Percentiles rank a stretch among this genome's conserved stretches.
phyloP scores from a whole-genome alignment of 2,888 invertebrate species.

The Andricus quercusramuli region DNA sequence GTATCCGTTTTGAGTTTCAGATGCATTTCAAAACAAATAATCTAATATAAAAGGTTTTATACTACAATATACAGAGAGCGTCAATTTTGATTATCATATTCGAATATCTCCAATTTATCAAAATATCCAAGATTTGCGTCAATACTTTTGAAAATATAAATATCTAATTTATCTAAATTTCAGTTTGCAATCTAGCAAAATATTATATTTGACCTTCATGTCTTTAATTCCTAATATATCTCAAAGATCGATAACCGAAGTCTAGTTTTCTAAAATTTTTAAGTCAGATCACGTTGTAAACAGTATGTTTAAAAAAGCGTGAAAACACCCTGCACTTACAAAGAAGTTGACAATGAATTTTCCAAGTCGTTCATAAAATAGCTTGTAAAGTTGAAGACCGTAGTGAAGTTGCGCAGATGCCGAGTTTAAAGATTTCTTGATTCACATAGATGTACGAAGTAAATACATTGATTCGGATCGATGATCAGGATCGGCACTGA shows the following conservation, averaged over 20 bases:
- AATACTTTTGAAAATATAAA: constrained; percentile 1
- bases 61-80: not conserved
- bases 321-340: not conserved
- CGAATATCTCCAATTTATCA: not conserved
- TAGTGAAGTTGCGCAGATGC: not conserved
- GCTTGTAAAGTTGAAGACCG: not conserved
- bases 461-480: not conserved
- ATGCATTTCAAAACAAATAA: not conserved
- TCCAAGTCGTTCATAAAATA: not conserved
- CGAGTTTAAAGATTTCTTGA: not conserved
- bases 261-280: not conserved
- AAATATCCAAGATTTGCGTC: not conserved
- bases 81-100: not conserved
- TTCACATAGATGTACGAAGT: not conserved
- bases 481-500: not conserved
- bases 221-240: not conserved
- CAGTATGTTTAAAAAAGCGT: not conserved
- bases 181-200: not conserved
- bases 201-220: not conserved
- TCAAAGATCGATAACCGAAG: not conserved
- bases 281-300: not conserved
- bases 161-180: not conserved
- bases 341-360: not conserved
- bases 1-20: not conserved
- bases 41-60: not conserved